These are phyloP conservation scores for Heliocidaris tuberculata DNA, from an alignment of 35 echinoderm and acorn worm genomes.

Conservation along the genomic window DNA sequence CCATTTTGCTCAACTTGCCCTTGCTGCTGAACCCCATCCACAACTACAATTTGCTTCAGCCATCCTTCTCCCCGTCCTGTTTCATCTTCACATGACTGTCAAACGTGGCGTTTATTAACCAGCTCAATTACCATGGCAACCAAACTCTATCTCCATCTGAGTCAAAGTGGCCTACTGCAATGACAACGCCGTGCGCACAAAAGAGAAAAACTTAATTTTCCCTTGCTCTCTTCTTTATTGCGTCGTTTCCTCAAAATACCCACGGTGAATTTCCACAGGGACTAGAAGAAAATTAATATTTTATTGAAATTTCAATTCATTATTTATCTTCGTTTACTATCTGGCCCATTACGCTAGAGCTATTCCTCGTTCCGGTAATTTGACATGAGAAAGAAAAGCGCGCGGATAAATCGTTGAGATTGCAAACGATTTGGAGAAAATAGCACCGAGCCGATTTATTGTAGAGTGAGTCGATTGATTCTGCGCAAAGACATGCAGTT, in stretches of 20 bases:
- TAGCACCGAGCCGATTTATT: neutral
- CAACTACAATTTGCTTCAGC: neutral
- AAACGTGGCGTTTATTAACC: slow-evolving; percentile 10
- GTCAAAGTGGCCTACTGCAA: neutral
- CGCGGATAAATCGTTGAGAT: neutral
- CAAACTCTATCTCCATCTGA: neutral
- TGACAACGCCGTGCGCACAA: neutral
- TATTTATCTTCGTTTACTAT: slow-evolving; percentile 1
- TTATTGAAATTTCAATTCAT: neutral
- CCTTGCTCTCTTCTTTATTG: slow-evolving; percentile 1
- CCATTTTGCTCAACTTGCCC: neutral
- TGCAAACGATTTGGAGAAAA: neutral
- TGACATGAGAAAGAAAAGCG: neutral
- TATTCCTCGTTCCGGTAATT: neutral
- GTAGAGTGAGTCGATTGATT: neutral
- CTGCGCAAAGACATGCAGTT: neutral
- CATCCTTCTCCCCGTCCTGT: neutral
- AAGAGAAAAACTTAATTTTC: neutral
- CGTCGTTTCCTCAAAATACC: neutral
- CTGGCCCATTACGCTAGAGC: neutral
- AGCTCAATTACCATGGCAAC: neutral
- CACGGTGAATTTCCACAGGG: neutral
- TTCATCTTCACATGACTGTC: neutral
- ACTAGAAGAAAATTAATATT: neutral
- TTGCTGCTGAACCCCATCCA: neutral